Evolutionary conservation across 2,797 vertebrate genomes (phyloP).

Genomic region (Characodon lateralis): DNA sequence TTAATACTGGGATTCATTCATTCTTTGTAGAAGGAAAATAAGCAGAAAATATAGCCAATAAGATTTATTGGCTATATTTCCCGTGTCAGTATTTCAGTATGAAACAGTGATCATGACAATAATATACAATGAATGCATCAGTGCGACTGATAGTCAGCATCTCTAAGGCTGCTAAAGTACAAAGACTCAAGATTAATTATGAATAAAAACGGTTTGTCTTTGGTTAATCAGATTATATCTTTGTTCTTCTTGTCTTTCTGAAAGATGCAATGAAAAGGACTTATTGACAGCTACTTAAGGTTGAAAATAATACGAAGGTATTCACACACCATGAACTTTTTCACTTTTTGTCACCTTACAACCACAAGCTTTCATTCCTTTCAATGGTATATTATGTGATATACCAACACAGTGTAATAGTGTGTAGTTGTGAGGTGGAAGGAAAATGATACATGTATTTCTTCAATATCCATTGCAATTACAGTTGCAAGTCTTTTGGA

Average conservation of each 20-base stretch:
- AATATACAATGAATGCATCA: neutral
- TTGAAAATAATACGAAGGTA: neutral
- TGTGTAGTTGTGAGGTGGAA: neutral
- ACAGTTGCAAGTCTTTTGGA: neutral
- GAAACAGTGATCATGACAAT: neutral
- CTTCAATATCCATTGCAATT: neutral
- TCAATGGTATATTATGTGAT: neutral
- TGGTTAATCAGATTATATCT: neutral
- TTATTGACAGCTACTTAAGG: neutral
- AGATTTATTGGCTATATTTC: neutral
- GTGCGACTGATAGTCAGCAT: neutral
- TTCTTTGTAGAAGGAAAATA: neutral
- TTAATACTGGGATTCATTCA: neutral
- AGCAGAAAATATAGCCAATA: neutral
- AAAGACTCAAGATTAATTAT: neutral
- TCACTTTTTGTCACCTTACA: neutral
- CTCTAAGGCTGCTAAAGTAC: no score
- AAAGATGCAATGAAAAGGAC: neutral
- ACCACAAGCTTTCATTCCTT: neutral
- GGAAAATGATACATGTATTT: neutral
- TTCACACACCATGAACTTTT: neutral
- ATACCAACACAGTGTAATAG: neutral
- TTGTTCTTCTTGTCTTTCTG: neutral
- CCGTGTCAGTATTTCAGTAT: neutral
- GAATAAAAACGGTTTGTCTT: neutral